Percentiles rank a stretch among this genome's conserved stretches.
Evolutionary conservation across 2,797 vertebrate species (phyloP).

Genomic region (Danio tinwini): DNA sequence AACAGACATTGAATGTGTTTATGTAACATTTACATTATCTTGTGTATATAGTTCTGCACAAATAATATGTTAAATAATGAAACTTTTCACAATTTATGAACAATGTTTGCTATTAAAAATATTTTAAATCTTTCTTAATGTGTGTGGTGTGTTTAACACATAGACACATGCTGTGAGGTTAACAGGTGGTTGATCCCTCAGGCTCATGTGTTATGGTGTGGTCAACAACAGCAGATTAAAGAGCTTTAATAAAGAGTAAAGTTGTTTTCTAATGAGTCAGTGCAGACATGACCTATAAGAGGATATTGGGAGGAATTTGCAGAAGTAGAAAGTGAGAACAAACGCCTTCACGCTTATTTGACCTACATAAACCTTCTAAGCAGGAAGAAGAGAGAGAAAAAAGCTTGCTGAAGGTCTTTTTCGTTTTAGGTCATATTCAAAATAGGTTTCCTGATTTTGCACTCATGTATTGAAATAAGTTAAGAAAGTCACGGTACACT

Average conservation of each 20-base stretch:
- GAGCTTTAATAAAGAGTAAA: neutral
- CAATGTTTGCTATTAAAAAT: constrained; percentile 52
- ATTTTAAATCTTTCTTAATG: constrained; percentile 36
- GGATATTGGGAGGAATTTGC: neutral
- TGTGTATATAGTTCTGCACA: constrained; percentile 68
- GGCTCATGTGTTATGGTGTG: neutral
- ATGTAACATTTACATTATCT: constrained; percentile 60
- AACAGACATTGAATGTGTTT: constrained; percentile 67
- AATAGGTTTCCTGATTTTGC: constrained; percentile 1
- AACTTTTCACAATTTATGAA: constrained; percentile 53
- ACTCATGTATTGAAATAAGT: neutral
- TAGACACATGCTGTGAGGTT: neutral
- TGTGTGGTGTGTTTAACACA: neutral
- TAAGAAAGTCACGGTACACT: neutral
- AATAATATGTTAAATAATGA: constrained; percentile 54
- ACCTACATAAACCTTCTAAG: constrained; percentile 15
- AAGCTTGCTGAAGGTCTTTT: neutral
- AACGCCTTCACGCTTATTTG: constrained; percentile 6
- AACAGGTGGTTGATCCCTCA: neutral
- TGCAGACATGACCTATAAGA: neutral
- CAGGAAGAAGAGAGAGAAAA: too few species aligned
- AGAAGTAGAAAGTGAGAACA: constrained; percentile 2
- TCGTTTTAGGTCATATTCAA: neutral
- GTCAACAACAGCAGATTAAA: neutral
- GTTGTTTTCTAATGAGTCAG: neutral